Base-by-base conservation (phyloP, 2,113 vertebrate genomes). In the Mesocricetus auratus region DNA sequence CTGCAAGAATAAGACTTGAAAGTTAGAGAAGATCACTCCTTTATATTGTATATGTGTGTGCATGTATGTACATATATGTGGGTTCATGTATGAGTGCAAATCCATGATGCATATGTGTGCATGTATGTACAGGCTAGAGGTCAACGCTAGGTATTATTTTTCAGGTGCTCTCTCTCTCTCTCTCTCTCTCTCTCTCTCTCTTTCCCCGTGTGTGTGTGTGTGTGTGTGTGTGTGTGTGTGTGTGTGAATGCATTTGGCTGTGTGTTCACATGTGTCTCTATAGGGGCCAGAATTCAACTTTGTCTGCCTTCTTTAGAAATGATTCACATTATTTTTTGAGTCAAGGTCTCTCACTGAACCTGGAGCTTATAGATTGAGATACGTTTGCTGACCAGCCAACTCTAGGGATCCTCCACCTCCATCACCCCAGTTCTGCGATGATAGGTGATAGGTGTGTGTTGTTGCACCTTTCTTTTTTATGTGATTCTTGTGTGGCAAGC, bases 1-100 rank as follows among this genome's bases (percentile, higher is more conserved):
- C 56, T 93, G 24, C 91, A 77, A 77, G 85, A 91, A 16, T 36
- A 93, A 69, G 58, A 86, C 36, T 91, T 69, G 19, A 69, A 93
- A 86, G 86, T 66, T 89, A 39, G 71, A 75, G 1, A 68, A 93
- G 71, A 13, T 64, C 39, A 90, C 9, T 22, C 12, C 29, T 94
- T 71, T 50, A 56, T 89, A 17, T 58, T 69, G 21, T 15, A 3
- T 68, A 33, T 68, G 39, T 45, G 26, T 45, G 58, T 69, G 47
- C 19, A 24, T 26, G 21, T 26, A 36, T 50, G 33, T 8, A 26
- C 3, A 50, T 69, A 45, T 36, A 66, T 68, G 33, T 86, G 29
- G 60, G 26, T 31, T 83, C n/a, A 62, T 42, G 24, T 62, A 62
- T 16, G 24, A 22, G 26, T 45, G 8, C 39, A 45, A 69, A 69